Conservation (phyloP, 2,113 vertebrate species). For the Microtus pennsylvanicus region DNA sequence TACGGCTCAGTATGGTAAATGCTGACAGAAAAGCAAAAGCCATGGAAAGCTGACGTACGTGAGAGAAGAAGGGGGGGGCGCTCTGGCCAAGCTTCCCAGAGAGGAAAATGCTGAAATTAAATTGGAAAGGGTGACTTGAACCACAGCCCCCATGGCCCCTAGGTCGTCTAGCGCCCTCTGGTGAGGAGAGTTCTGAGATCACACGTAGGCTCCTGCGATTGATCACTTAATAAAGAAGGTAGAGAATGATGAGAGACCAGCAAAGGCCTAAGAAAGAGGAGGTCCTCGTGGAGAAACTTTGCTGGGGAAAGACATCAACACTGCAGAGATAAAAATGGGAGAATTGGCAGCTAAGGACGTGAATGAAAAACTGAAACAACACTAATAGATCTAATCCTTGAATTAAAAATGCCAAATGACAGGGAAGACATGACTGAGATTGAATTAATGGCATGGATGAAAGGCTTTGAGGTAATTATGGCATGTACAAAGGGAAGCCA, state of each 20-base stretch:
- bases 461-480: conserved; percentile 65
- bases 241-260: not conserved
- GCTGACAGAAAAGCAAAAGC: not conserved
- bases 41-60: not conserved
- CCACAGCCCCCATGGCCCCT: not conserved
- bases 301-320: not conserved
- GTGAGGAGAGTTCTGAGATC: not conserved
- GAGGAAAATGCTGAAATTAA: not conserved
- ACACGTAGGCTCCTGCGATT: not conserved
- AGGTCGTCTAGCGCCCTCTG: not conserved
- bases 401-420: conserved; percentile 61
- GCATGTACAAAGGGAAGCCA: conserved; percentile 51
- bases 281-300: not conserved
- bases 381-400: conserved; percentile 28
- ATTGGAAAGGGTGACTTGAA: not conserved
- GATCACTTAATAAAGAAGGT: not conserved
- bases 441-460: conserved; percentile 70
- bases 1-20: not conserved
- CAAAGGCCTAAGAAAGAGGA: not conserved
- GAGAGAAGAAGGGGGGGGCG: not conserved
- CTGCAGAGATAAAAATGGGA: conserved; percentile 15
- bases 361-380: conserved; percentile 41
- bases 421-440: conserved; percentile 67
- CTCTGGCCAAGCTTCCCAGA: not conserved
- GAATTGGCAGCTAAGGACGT: conserved; percentile 46